Evolutionary conservation across 2,797 vertebrate species (phyloP).

Genomic region (Eupleurogrammus muticus): DNA sequence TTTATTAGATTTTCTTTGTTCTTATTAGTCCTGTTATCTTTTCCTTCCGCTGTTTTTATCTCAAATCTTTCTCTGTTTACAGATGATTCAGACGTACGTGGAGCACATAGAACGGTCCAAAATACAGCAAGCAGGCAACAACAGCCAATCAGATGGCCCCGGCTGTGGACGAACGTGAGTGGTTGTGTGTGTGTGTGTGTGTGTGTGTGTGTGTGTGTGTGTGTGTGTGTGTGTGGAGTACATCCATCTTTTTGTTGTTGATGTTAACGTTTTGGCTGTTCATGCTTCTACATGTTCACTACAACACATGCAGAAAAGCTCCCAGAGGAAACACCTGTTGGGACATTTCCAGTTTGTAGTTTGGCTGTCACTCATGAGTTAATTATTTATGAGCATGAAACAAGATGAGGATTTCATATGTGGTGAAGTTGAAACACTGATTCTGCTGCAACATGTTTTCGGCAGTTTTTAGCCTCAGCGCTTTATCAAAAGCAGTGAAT

Average conservation of each 20-base stretch:
- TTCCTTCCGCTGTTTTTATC: not conserved
- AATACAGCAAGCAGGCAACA: conserved; percentile 91
- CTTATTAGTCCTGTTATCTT: no score
- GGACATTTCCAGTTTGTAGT: no score
- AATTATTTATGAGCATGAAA: conserved; percentile 19
- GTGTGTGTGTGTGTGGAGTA: not conserved
- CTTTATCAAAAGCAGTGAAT: not conserved
- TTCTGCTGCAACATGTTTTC: no score
- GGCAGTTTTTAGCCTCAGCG: no score
- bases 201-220: conserved; percentile 40
- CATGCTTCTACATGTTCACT: conserved; percentile 13
- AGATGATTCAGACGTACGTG: conserved; percentile 99
- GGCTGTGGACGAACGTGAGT: conserved; percentile 92
- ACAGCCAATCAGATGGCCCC: conserved; percentile 91
- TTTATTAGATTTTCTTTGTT: not conserved
- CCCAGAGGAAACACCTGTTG: no score
- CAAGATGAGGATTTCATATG: not conserved
- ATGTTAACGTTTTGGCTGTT: conserved; percentile 8
- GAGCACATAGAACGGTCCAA: conserved; percentile 98
- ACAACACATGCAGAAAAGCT: not conserved
- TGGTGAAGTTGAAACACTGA: no score
- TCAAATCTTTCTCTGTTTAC: conserved; percentile 21
- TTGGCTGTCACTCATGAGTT: not conserved
- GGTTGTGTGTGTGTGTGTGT: conserved; percentile 9
- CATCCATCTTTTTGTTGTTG: conserved; percentile 27